Conservation (phyloP, 2,113 vertebrate species). For the Dicaeum eximium region DNA sequence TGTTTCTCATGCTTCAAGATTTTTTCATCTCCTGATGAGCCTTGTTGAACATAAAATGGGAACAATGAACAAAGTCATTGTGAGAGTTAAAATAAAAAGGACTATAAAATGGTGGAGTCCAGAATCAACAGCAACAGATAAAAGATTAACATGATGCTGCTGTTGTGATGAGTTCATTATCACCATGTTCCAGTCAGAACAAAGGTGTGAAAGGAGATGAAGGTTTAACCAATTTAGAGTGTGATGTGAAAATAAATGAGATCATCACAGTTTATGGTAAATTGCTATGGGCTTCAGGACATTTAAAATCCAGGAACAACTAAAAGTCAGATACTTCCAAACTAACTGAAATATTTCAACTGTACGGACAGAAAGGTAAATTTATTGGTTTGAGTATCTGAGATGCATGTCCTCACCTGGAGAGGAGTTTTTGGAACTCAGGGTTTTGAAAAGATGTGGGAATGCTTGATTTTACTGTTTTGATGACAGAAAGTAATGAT, state of each 20-base stretch:
- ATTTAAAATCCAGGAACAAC: background rate
- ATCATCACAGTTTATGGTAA: background rate
- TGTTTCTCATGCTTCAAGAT: slow-evolving; percentile 15
- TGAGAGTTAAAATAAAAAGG: slow-evolving; percentile 1
- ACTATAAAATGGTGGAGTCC: background rate
- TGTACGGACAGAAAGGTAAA: background rate
- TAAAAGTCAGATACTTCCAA: background rate
- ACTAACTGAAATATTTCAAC: background rate
- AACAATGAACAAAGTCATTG: slow-evolving; percentile 42
- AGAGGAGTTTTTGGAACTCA: background rate
- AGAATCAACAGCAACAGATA: slow-evolving; percentile 24
- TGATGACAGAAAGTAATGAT: background rate
- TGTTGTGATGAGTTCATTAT: slow-evolving; percentile 46
- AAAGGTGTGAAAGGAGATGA: slow-evolving; percentile 31
- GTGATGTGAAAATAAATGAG: slow-evolving; percentile 12
- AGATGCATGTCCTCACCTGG: background rate
- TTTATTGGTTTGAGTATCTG: background rate
- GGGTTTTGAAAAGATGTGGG: background rate
- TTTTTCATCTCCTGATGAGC: slow-evolving; percentile 7
- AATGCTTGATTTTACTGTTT: background rate
- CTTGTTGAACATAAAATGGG: background rate
- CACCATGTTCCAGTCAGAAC: background rate
- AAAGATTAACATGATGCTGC: background rate
- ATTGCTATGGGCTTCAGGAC: background rate
- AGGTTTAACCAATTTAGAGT: background rate